These are phyloP conservation scores for Muscidifurax raptorellus DNA, from an alignment of 1,140 invertebrate genomes.

Conservation along the genomic window DNA sequence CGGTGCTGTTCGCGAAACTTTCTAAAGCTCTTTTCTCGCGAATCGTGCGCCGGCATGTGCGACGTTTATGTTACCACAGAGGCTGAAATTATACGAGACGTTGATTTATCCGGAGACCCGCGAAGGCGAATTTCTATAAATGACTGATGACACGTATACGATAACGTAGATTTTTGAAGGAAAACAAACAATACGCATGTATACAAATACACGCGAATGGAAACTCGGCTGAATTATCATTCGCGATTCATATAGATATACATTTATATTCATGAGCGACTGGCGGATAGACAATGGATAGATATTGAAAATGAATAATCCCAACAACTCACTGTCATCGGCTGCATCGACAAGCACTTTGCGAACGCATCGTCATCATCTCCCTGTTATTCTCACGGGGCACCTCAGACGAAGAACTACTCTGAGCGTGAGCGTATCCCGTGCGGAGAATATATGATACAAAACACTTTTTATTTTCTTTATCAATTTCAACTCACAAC, in stretches of 20 bases:
- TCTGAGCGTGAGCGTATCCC: background rate
- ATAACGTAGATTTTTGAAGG: too few species aligned
- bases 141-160: too few species aligned
- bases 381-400: background rate
- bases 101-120: background rate
- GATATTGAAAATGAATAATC: background rate
- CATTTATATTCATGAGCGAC: too few species aligned
- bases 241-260: too few species aligned
- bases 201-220: too few species aligned
- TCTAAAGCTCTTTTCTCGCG: background rate
- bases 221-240: too few species aligned
- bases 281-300: too few species aligned
- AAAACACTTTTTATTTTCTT: conserved; percentile 1
- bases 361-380: background rate
- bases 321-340: conserved; percentile 39
- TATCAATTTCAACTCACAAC: background rate
- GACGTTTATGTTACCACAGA: background rate
- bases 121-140: too few species aligned
- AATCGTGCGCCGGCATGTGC: background rate
- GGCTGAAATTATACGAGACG: background rate
- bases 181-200: too few species aligned
- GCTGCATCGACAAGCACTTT: conserved; percentile 33
- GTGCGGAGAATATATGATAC: background rate
- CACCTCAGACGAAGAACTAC: background rate
- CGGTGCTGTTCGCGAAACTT: background rate